Evolutionary conservation across 2,888 invertebrate species (phyloP).

Genomic region (Rhagonycha fulva): DNA sequence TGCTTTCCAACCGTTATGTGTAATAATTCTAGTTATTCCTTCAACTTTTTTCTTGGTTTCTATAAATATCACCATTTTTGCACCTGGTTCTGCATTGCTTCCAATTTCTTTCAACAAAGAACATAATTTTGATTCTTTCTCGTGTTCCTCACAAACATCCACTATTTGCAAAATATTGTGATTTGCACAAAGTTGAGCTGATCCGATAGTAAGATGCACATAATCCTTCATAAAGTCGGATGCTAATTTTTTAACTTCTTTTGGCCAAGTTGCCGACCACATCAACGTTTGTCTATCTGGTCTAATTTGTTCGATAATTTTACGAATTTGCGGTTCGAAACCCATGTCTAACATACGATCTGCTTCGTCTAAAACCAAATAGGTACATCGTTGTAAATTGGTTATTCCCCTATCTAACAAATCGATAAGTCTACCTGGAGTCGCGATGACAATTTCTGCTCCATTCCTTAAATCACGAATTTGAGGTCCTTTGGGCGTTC

Average conservation of each 20-base stretch:
- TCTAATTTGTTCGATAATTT: neutral
- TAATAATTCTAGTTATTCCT: neutral
- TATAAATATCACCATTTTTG: neutral
- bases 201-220: neutral
- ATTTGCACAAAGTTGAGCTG: neutral
- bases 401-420: neutral
- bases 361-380: neutral
- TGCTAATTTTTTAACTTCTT: neutral
- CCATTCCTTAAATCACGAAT: neutral
- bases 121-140: neutral
- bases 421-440: neutral
- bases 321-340: neutral
- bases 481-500: neutral
- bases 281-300: neutral
- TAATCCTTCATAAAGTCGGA: neutral
- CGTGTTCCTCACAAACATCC: neutral
- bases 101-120: neutral
- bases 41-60: neutral
- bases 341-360: neutral
- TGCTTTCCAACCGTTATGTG: neutral
- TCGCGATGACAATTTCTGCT: neutral
- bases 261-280: neutral
- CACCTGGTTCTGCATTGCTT: neutral
- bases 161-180: neutral
- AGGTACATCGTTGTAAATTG: neutral